Conservation (phyloP, 1,140 invertebrate genomes). For the Caenorhabditis elegans region DNA sequence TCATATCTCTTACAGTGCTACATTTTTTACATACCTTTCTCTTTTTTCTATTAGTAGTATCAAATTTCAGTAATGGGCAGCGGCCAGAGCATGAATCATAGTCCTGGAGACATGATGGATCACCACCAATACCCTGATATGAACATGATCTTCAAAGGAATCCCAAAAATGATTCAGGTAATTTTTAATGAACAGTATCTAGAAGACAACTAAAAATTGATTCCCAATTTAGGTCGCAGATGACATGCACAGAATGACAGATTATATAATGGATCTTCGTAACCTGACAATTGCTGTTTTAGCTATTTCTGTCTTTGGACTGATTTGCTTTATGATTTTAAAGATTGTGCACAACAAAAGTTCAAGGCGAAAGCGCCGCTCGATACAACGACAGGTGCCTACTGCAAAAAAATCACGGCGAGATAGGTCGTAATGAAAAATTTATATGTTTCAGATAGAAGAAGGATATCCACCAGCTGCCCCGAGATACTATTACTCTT, state of each 20-base stretch:
- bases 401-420: background rate
- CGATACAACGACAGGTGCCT: slow-evolving; percentile 10
- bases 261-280: slow-evolving; percentile 56
- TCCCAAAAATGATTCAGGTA: slow-evolving; percentile 58
- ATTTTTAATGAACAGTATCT: background rate
- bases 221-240: slow-evolving; percentile 54
- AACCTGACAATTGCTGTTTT: slow-evolving; percentile 52
- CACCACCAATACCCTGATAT: slow-evolving; percentile 47
- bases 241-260: slow-evolving; percentile 59
- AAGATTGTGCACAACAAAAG: background rate
- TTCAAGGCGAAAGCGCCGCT: background rate
- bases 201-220: background rate
- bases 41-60: background rate
- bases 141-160: slow-evolving; percentile 54
- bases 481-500: slow-evolving; percentile 38
- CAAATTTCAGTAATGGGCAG: slow-evolving; percentile 28
- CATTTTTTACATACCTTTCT: background rate
- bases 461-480: slow-evolving; percentile 21
- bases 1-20: background rate
- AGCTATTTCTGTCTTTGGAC: slow-evolving; percentile 33
- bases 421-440: background rate
- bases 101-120: slow-evolving; percentile 38
- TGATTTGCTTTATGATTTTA: slow-evolving; percentile 17
- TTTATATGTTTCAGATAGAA: background rate
- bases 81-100: slow-evolving; percentile 15